These are phyloP conservation scores for Miltochrista miniata DNA, from an alignment of 2,888 invertebrate genomes.

Conservation along the genomic window DNA sequence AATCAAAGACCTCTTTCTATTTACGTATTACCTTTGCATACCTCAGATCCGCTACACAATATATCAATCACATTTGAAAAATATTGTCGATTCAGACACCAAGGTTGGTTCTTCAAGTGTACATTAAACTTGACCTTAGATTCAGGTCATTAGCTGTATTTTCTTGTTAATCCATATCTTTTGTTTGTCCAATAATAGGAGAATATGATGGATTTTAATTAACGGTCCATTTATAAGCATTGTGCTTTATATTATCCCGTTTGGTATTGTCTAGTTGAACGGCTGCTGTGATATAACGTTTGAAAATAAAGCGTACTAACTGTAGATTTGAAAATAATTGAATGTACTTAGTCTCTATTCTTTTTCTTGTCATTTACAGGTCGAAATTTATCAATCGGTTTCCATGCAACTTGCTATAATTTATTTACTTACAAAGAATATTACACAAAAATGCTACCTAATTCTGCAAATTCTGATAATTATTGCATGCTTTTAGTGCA, in stretches of 20 bases:
- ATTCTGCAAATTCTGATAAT: no score
- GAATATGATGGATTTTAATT: constrained; percentile 26
- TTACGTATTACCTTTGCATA: not conserved
- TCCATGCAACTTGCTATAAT: no score
- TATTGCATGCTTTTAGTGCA: no score
- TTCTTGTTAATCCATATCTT: constrained; percentile 27
- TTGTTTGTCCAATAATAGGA: constrained; percentile 11
- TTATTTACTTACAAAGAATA: no score
- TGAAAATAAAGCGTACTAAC: not conserved
- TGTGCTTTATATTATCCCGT: constrained; percentile 14
- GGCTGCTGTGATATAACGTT: constrained; percentile 6
- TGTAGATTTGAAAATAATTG: not conserved
- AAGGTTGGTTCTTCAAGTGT: constrained; percentile 11
- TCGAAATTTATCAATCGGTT: not conserved
- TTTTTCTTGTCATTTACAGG: no score
- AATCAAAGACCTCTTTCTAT: no score
- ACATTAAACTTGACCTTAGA: constrained; percentile 12
- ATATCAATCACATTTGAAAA: constrained; percentile 12
- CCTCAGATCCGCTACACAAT: constrained; percentile 1
- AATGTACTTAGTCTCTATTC: not conserved
- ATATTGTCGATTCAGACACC: constrained; percentile 6
- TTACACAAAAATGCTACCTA: no score
- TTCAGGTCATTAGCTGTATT: constrained; percentile 18
- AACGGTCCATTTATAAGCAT: constrained; percentile 20
- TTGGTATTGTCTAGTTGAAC: constrained; percentile 16